Percentiles rank a stretch among this genome's conserved stretches.
These are phyloP conservation scores for Albula glossodonta DNA, from an alignment of 2,113 vertebrate species.

Conservation along the genomic window DNA sequence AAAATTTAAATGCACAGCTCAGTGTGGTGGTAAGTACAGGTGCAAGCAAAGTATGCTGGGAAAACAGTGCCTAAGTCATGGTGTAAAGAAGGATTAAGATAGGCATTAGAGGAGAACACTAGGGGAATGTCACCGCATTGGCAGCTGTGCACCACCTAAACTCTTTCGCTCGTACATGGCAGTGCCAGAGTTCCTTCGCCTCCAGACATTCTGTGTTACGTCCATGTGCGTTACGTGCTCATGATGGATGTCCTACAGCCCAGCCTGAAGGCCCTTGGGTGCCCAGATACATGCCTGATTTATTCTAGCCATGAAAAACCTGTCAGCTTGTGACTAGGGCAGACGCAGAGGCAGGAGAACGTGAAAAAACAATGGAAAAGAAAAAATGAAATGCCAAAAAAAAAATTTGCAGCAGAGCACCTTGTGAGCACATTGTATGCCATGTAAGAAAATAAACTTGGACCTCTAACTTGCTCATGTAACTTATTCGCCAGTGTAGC, in stretches of 20 bases:
- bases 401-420: background rate
- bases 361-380: background rate
- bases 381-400: background rate
- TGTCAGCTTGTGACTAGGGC: background rate
- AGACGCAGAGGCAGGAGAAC: background rate
- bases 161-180: background rate
- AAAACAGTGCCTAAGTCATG: background rate
- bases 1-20: background rate
- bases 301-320: background rate
- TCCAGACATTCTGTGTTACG: background rate
- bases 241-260: constrained; percentile 5
- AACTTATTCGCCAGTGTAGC: no score
- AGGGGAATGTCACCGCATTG: background rate
- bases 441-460: no score
- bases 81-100: background rate
- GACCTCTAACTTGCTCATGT: no score
- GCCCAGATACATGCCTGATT: constrained; percentile 4
- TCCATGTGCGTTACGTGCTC: background rate
- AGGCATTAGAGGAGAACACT: background rate
- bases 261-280: constrained; percentile 3
- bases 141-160: background rate
- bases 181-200: background rate
- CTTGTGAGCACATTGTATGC: background rate
- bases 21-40: background rate
- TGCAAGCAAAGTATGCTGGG: background rate